phyloP scores from a whole-genome alignment of 2,113 vertebrate genomes.

The Dicrurus megarhynchus region DNA sequence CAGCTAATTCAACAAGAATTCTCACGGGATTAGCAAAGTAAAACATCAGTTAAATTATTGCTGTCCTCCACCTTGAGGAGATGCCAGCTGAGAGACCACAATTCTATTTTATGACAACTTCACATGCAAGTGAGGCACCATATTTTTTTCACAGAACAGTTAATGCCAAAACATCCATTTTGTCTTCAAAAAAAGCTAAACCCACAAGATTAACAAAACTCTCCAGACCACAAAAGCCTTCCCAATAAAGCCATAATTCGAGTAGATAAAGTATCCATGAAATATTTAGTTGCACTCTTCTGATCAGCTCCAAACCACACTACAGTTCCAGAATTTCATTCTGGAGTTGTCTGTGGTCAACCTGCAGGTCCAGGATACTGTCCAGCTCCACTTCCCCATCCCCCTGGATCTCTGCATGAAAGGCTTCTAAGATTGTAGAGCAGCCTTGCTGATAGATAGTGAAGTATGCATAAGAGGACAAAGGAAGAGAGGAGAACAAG shows the following conservation, averaged over 20 bases:
- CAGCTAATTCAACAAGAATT: not conserved
- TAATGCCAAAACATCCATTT: not conserved
- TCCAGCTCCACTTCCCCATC: not conserved
- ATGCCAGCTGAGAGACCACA: not conserved
- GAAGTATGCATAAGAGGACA: not conserved
- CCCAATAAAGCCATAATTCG: not conserved
- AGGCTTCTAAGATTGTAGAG: not conserved
- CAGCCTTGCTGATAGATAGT: not conserved
- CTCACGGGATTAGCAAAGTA: not conserved
- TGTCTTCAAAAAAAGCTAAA: not conserved
- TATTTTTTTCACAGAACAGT: not conserved
- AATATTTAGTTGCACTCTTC: not conserved
- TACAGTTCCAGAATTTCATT: not conserved
- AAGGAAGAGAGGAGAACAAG: not conserved
- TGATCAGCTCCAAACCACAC: not conserved
- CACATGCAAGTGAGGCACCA: not conserved
- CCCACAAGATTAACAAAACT: not conserved
- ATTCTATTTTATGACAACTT: not conserved
- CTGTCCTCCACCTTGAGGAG: not conserved
- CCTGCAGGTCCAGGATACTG: not conserved
- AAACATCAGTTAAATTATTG: not conserved
- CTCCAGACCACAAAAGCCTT: not conserved
- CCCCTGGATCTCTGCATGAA: not conserved
- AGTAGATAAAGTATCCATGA: not conserved
- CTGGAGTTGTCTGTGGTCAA: not conserved